Percentiles rank a stretch among this genome's conserved stretches.
phyloP scores from a whole-genome alignment of 2,888 invertebrate species.

The Microctonus brassicae region DNA sequence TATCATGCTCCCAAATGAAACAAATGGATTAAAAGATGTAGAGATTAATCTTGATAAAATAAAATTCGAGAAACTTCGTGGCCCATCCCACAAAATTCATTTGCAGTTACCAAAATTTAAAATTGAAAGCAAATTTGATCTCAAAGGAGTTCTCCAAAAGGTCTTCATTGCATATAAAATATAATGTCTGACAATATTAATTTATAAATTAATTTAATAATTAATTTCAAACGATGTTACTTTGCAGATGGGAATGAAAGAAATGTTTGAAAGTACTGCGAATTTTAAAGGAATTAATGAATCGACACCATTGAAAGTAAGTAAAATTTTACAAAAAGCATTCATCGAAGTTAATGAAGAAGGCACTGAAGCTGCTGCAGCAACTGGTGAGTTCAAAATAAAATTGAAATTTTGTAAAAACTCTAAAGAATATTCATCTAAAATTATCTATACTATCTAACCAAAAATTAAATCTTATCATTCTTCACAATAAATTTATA shows the following conservation, averaged over 20 bases:
- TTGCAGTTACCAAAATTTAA: slow-evolving; percentile 85
- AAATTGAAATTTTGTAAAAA: not conserved
- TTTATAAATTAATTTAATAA: too few relatives aligned
- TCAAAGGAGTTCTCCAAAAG: slow-evolving; percentile 73
- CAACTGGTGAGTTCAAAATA: slow-evolving; percentile 77
- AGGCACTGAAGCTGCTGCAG: slow-evolving; percentile 88
- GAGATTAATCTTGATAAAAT: slow-evolving; percentile 63
- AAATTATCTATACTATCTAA: too few relatives aligned
- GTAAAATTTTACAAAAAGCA: slow-evolving; percentile 85
- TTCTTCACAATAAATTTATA: too few relatives aligned
- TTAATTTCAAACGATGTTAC: too few relatives aligned
- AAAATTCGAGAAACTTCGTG: slow-evolving; percentile 53
- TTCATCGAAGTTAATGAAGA: slow-evolving; percentile 90
- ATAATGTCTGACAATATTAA: not conserved
- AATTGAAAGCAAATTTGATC: slow-evolving; percentile 79
- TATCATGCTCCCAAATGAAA: slow-evolving; percentile 79
- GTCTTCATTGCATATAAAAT: slow-evolving; percentile 67
- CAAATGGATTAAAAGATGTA: slow-evolving; percentile 76
- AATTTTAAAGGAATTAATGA: slow-evolving; percentile 79
- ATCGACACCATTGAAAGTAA: slow-evolving; percentile 73
- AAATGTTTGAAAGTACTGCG: slow-evolving; percentile 75
- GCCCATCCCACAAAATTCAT: slow-evolving; percentile 72
- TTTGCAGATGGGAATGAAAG: slow-evolving; percentile 79
- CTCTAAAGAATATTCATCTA: too few relatives aligned
- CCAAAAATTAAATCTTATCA: too few relatives aligned